These are phyloP conservation scores for Rhincodon typus DNA, from an alignment of 2,797 vertebrate genomes.

Conservation along the genomic window DNA sequence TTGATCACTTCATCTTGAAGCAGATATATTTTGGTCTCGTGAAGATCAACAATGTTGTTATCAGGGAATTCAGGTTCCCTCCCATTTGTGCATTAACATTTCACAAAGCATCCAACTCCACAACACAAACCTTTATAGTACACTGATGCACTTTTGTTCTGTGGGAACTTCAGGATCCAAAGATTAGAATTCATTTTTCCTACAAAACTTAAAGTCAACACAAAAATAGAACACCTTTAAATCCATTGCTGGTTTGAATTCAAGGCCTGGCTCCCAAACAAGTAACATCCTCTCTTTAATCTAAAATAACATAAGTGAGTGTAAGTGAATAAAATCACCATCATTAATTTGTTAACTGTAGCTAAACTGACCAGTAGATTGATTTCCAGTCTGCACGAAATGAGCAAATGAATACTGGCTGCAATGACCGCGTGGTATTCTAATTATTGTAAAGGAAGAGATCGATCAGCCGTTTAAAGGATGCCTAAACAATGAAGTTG, in stretches of 20 bases:
- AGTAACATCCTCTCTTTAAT: background rate
- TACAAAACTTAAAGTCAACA: too few relatives aligned
- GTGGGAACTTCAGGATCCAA: background rate
- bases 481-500: background rate
- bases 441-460: background rate
- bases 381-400: constrained; percentile 8
- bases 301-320: background rate
- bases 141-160: background rate
- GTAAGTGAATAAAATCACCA: background rate
- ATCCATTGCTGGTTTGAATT: background rate
- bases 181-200: background rate
- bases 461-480: background rate
- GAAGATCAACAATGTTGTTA: background rate
- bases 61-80: background rate
- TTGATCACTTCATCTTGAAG: background rate
- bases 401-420: background rate
- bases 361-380: background rate
- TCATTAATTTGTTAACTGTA: background rate
- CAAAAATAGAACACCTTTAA: background rate
- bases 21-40: background rate
- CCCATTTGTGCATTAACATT: background rate
- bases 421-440: background rate
- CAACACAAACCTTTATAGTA: background rate
- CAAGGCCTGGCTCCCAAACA: background rate
- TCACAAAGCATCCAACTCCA: background rate